These are phyloP conservation scores for Rhinoraja longicauda DNA, from an alignment of 2,797 vertebrate genomes.

Conservation along the genomic window DNA sequence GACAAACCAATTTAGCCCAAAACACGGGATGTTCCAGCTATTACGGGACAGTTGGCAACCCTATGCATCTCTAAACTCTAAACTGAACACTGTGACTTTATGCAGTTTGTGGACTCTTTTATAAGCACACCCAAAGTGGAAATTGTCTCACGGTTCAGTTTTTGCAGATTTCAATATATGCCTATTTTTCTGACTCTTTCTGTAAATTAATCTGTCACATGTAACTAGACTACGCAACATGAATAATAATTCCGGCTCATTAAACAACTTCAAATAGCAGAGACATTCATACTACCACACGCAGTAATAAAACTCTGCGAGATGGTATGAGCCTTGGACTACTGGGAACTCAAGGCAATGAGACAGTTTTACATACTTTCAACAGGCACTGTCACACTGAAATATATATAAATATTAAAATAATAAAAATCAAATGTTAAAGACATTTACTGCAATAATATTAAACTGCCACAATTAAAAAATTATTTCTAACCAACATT, in stretches of 20 bases:
- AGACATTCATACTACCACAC: background rate
- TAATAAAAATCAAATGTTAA: background rate
- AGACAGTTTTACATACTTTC: background rate
- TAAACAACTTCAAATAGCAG: background rate
- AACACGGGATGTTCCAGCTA: no score
- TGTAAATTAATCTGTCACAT: background rate
- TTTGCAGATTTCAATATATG: background rate
- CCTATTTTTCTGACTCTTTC: background rate
- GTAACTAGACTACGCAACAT: no score
- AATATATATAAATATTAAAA: background rate
- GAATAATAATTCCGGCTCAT: background rate
- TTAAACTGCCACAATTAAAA: background rate
- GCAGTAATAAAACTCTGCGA: background rate
- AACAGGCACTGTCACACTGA: background rate
- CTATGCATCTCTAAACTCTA: no score
- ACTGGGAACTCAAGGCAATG: background rate
- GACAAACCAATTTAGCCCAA: no score
- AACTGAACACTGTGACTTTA: no score
- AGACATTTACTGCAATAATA: background rate
- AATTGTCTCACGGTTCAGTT: background rate
- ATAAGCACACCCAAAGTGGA: background rate
- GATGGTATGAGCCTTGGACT: background rate
- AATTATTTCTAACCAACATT: background rate
- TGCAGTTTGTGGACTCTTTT: background rate
- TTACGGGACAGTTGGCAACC: no score